Conservation (phyloP, 2,797 vertebrate genomes). For the Eulemur albifrons region DNA sequence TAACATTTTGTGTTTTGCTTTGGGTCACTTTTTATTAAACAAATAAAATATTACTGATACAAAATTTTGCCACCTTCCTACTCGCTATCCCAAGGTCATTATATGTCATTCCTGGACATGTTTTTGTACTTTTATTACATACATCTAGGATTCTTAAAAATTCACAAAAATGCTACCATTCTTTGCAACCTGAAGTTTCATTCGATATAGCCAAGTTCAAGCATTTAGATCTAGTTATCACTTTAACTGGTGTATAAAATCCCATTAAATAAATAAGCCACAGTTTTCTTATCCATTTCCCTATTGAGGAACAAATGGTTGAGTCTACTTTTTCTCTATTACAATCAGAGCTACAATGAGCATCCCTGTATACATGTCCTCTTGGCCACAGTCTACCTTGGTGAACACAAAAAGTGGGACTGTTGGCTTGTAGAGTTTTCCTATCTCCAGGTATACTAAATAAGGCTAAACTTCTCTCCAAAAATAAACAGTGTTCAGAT, state of each 20-base stretch:
- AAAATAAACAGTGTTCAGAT: not conserved
- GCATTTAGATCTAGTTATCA: not conserved
- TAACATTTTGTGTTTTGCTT: constrained; percentile 5
- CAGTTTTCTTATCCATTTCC: not conserved
- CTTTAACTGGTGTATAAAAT: not conserved
- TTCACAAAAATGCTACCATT: not conserved
- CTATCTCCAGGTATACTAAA: not conserved
- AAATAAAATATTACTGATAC: not conserved
- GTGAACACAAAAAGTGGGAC: not conserved
- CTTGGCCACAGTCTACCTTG: not conserved
- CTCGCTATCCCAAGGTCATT: not conserved
- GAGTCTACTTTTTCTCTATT: not conserved
- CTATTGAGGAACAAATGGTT: not conserved
- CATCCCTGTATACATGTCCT: no score
- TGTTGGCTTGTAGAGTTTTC: not conserved
- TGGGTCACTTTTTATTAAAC: constrained; percentile 1
- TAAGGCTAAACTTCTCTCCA: not conserved
- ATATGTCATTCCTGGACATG: not conserved
- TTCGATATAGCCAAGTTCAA: not conserved
- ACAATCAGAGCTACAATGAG: not conserved
- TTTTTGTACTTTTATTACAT: not conserved
- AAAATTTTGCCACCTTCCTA: not conserved
- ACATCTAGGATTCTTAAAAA: not conserved
- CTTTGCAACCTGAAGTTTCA: not conserved
- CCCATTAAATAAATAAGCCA: not conserved